phyloP scores from a whole-genome alignment of 2,888 invertebrate genomes.

The Deilephila elpenor region DNA sequence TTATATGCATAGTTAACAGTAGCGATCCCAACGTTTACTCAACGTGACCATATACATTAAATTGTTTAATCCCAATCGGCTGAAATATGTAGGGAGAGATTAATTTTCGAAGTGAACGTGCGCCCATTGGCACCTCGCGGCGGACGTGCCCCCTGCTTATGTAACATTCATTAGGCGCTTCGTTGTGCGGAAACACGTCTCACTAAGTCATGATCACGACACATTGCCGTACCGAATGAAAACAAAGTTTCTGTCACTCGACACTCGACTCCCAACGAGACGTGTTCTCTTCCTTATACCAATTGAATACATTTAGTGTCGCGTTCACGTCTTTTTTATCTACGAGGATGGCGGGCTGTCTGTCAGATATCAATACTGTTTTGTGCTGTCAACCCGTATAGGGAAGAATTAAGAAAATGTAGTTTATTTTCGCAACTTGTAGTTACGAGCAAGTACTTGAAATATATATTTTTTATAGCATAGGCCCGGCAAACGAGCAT shows the following conservation, averaged over 20 bases:
- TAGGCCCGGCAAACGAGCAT: too few species aligned
- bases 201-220: slow-evolving; percentile 34
- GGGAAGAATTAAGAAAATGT: neutral
- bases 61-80: slow-evolving; percentile 11
- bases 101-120: slow-evolving; percentile 27
- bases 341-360: neutral
- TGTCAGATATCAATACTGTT: neutral
- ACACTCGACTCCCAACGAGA: too few species aligned
- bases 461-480: neutral
- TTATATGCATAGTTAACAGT: too few species aligned
- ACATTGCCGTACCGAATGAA: slow-evolving; percentile 26
- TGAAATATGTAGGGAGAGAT: slow-evolving; percentile 21
- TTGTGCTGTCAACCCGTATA: neutral
- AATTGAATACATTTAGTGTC: neutral
- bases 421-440: neutral
- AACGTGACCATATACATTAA: neutral
- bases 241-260: slow-evolving; percentile 27
- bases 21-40: neutral
- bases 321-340: neutral
- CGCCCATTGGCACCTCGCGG: slow-evolving; percentile 27
- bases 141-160: slow-evolving; percentile 47
- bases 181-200: slow-evolving; percentile 53
- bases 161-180: slow-evolving; percentile 62
- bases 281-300: neutral
- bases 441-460: neutral